phyloP scores from a whole-genome alignment of 1,140 invertebrate species.

The Proales similis region DNA sequence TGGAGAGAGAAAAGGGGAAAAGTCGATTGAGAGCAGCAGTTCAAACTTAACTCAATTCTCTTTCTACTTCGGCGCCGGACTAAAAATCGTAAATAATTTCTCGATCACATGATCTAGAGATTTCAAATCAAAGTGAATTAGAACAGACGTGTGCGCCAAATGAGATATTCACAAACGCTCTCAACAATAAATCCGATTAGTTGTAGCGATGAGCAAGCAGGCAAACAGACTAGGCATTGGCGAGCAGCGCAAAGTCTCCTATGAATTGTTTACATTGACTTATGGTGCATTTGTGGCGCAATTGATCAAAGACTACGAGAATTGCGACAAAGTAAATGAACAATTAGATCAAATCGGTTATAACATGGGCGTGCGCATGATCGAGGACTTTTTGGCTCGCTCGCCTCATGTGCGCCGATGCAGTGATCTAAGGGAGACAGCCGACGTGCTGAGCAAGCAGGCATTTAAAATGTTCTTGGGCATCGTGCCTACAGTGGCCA shows the following conservation, averaged over 20 bases:
- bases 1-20: too few relatives aligned
- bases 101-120: too few relatives aligned
- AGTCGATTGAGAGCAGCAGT: too few relatives aligned
- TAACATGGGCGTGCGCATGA: conserved; percentile 91
- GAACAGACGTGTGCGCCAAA: too few relatives aligned
- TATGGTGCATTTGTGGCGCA: conserved; percentile 95
- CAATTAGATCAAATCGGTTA: conserved; percentile 68
- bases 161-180: too few relatives aligned
- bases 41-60: too few relatives aligned
- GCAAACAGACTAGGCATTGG: neutral
- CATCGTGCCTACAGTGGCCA: conserved; percentile 77
- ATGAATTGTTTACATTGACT: conserved; percentile 86
- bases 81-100: too few relatives aligned
- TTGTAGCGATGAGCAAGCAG: conserved; percentile 31
- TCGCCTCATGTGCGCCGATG: conserved; percentile 80
- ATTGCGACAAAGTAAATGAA: conserved; percentile 73
- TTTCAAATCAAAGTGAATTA: too few relatives aligned
- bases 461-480: conserved; percentile 83
- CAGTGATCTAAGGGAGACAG: conserved; percentile 89
- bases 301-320: conserved; percentile 92
- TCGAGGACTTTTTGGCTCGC: conserved; percentile 87
- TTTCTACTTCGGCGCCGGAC: too few relatives aligned
- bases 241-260: conserved; percentile 30
- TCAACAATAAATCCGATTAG: too few relatives aligned
- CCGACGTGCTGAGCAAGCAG: conserved; percentile 80